Evolutionary conservation across 23 tunicate genomes (phyloP), one percentile per base, ranked within the genome.

Genomic region (Styela clava): DNA sequence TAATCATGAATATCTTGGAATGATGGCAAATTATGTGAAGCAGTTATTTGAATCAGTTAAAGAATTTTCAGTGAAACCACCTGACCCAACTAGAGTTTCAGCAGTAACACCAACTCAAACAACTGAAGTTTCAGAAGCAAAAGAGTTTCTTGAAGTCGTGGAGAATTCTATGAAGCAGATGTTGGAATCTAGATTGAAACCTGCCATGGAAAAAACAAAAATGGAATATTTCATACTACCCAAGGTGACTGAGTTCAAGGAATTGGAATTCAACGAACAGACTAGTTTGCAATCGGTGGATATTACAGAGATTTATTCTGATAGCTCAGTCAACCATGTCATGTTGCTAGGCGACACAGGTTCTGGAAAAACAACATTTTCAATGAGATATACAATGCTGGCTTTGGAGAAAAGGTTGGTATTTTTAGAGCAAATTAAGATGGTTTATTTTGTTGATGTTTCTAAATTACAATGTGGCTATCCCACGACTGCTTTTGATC

Each of bases 401-500:
- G 71, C 31, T 18, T 18, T 29, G 16, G 23, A 67, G 0, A 22
- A 24, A 27, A 1, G 31, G 22, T 27, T 67, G 16, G 71, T 0
- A 18, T 27, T 24, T 18, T 67, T 67, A 0, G 22, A 67, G 22
- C 16, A 67, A 18, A 24, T 67, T 0, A 29, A 67, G 22, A 27
- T 67, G 32, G 71, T 67, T 29, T 29, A 67, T 29, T 18, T 67
- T 29, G 2, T 67, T 29, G 32, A 67, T 1, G 71, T 67, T 67
- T 67, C 71, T 16, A 67, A 18, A 24, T 29, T 67, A 16, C 21
- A 67, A 16, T 19, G 23, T 16, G 2, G 22, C 16, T 25, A 22
- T 16, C 21, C 21, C 12, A 18, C 71, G 16, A 67, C 71, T 67
- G 71, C 71, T 27, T 67, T 67, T 67, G 71, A 67, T 67, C 71